phyloP scores from a whole-genome alignment of 2,797 vertebrate species.

The Arnoldichthys spilopterus region DNA sequence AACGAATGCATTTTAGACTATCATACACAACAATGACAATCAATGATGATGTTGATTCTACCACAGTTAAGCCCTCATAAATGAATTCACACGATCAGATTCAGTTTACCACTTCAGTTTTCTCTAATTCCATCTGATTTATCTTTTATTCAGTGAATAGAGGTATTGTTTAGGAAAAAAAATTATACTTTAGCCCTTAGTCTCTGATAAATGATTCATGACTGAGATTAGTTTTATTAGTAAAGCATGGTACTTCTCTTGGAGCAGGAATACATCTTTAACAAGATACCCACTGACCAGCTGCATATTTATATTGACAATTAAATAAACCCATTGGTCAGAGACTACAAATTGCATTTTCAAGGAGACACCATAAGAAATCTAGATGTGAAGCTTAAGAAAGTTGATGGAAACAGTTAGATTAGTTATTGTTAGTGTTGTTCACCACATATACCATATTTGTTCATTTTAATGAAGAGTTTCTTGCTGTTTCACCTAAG shows the following conservation, averaged over 20 bases:
- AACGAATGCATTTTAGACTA: too few species aligned
- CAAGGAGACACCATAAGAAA: background rate
- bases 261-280: conserved; percentile 67
- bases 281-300: conserved; percentile 41
- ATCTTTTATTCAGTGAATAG: conserved; percentile 15
- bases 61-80: background rate
- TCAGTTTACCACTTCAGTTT: background rate
- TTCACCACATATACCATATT: too few species aligned
- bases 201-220: conserved; percentile 72
- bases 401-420: too few species aligned
- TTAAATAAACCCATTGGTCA: background rate
- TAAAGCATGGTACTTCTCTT: conserved; percentile 66
- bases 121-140: conserved; percentile 7
- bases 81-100: background rate
- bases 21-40: too few species aligned
- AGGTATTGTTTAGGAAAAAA: conserved; percentile 7
- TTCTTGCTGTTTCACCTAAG: too few species aligned
- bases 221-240: conserved; percentile 70
- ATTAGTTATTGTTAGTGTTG: too few species aligned
- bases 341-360: background rate
- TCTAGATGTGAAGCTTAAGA: background rate
- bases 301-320: background rate
- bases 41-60: background rate
- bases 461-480: too few species aligned
- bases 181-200: conserved; percentile 16